A percentile compares a stretch with the other conserved stretches of the same genome.
phyloP scores from a whole-genome alignment of 2,888 invertebrate species.

The Labia minor region DNA sequence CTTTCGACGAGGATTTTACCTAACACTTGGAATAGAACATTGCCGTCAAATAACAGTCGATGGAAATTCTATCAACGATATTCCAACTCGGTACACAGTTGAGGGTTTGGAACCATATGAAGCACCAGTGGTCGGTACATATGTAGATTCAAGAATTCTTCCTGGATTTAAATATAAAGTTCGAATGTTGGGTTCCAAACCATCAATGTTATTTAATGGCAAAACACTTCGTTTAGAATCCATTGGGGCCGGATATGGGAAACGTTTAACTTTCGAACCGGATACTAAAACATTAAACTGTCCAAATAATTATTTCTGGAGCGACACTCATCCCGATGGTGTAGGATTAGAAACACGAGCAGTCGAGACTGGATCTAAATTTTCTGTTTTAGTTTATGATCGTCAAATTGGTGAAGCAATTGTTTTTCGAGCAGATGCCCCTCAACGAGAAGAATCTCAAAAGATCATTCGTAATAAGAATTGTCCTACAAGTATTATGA shows the following conservation, averaged over 20 bases:
- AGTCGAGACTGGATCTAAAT: conserved; percentile 54
- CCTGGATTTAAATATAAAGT: conserved; percentile 64
- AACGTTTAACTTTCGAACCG: conserved; percentile 60
- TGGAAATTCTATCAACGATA: conserved; percentile 50
- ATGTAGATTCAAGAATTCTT: conserved; percentile 57
- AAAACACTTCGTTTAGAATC: conserved; percentile 50
- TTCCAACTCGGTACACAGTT: conserved; percentile 54
- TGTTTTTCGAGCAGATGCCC: conserved; percentile 56
- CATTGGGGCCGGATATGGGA: conserved; percentile 66
- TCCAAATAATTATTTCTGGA: conserved; percentile 58
- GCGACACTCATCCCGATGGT: conserved; percentile 63
- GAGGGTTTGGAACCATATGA: conserved; percentile 55
- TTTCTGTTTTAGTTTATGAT: conserved; percentile 49
- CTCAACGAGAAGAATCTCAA: conserved; percentile 54
- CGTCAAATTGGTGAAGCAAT: conserved; percentile 52
- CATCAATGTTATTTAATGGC: conserved; percentile 53
- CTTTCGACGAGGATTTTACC: conserved; percentile 45
- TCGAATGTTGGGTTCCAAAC: conserved; percentile 48
- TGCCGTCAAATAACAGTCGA: conserved; percentile 51
- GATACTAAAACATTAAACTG: conserved; percentile 42
- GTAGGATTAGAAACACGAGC: conserved; percentile 57
- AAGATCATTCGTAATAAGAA: conserved; percentile 39
- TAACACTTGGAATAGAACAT: conserved; percentile 52
- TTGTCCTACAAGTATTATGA: conserved; percentile 40
- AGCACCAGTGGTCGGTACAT: conserved; percentile 61